Base-by-base conservation (phyloP, 2,797 vertebrate genomes). In the Poeciliopsis gracilis region DNA sequence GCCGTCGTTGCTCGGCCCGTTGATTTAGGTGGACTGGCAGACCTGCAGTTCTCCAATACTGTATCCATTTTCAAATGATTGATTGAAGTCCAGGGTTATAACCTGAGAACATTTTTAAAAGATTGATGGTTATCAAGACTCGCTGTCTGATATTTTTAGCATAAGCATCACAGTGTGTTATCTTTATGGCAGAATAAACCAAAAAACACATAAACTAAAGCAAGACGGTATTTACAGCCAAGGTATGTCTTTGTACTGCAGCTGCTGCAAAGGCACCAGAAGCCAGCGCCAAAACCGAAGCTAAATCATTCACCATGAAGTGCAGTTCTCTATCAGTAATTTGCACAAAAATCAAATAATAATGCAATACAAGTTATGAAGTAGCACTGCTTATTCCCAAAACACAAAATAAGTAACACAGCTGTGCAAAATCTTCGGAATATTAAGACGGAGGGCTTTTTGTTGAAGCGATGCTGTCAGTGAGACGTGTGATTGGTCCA, bases 401-500 rank as follows among this genome's bases (percentile, higher is more conserved):
- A 43, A 51, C 15, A 38, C 30, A 57, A 49, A 61, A 53, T 28
- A 33, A 47, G 47, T 33, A 73, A 43, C 28, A 57, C 57, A 81
- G 63, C 25, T 79, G 36, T 59, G 61, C 51, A 72, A 84, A 4
- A 6, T 18, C 59, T 57, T 46, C 28, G 28, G 46, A 36, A 36
- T n/a, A 47, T 69, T 69, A 67, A 51, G 28, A 69, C 41, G 2
- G 30, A 46, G 63, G 30, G 13, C 36, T 70, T 41, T 73, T 73
- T 61, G 72, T 61, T 51, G 10, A 59, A 15, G 53, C 36, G 43
- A 43, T 66, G 67, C 33, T 38, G 33, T 72, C 47, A 77, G 45
- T 71, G 66, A 75, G 57, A 57, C 59, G n/a, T 66, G 45, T 53
- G 67, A 76, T 33, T 63, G 77, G 75, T 73, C 61, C 51, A 33